These are phyloP conservation scores for Mythimna albipuncta DNA, from an alignment of 2,888 invertebrate genomes.

Conservation along the genomic window DNA sequence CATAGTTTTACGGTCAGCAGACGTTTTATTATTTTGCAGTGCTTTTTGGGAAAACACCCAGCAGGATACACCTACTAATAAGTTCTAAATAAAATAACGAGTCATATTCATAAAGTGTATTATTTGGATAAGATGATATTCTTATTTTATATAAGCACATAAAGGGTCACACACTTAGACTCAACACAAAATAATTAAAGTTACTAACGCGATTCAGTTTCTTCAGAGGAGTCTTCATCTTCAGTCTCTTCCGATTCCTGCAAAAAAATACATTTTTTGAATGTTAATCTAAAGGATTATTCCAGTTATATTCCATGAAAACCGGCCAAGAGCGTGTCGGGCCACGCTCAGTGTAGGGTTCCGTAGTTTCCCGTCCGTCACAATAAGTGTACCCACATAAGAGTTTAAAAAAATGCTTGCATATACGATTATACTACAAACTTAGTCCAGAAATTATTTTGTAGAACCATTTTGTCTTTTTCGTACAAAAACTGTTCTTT, in stretches of 20 bases:
- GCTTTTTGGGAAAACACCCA: constrained; percentile 15
- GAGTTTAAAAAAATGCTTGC: too few relatives aligned
- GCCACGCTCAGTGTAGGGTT: too few relatives aligned
- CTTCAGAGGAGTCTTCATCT: constrained; percentile 81
- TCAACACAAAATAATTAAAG: constrained; percentile 9
- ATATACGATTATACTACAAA: too few relatives aligned
- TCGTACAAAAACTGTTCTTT: too few relatives aligned
- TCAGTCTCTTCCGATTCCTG: constrained; percentile 83
- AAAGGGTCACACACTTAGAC: neutral
- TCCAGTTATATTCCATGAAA: neutral
- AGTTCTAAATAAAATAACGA: constrained; percentile 47
- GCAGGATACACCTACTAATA: neutral
- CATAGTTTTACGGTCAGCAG: constrained; percentile 24
- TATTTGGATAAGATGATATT: constrained; percentile 33
- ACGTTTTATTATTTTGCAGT: constrained; percentile 37
- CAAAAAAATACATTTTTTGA: constrained; percentile 31
- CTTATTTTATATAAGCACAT: constrained; percentile 1
- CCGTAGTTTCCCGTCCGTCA: too few relatives aligned
- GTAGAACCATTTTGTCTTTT: too few relatives aligned
- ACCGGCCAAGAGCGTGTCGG: too few relatives aligned
- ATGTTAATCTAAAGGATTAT: neutral
- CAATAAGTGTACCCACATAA: too few relatives aligned
- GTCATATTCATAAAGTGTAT: constrained; percentile 43
- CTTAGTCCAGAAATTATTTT: too few relatives aligned
- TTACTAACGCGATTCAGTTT: constrained; percentile 83